Evolutionary conservation across 2,797 vertebrate genomes (phyloP).

Genomic region (Aselliscus stoliczkanus): DNA sequence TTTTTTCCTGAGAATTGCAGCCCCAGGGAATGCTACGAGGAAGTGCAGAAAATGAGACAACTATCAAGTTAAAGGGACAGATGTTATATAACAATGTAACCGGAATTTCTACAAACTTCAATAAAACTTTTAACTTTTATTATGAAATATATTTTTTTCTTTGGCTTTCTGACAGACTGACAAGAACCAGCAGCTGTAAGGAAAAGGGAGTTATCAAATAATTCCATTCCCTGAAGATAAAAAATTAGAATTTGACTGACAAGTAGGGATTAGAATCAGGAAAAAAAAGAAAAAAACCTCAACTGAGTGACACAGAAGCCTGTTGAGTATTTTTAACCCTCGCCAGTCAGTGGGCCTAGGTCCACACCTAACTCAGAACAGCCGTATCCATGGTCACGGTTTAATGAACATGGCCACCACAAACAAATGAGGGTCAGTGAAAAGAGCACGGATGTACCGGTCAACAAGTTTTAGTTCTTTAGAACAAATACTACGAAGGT

Average conservation of each 20-base stretch:
- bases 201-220: constrained; percentile 43
- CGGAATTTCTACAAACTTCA: constrained; percentile 6
- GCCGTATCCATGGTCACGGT: background rate
- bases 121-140: constrained; percentile 43
- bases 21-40: background rate
- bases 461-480: background rate
- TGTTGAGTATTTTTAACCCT: background rate
- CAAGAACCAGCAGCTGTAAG: constrained; percentile 32
- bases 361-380: background rate
- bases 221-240: background rate
- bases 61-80: constrained; percentile 25
- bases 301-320: background rate
- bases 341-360: background rate
- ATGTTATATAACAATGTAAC: constrained; percentile 6
- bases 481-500: background rate
- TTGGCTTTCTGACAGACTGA: constrained; percentile 41
- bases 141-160: constrained; percentile 1
- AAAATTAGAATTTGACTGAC: constrained; percentile 55
- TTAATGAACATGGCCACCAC: background rate
- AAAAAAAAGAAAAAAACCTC: background rate
- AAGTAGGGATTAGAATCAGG: constrained; percentile 27
- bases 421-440: background rate
- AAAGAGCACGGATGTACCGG: background rate
- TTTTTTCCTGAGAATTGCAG: background rate
- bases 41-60: constrained; percentile 19